These are phyloP conservation scores for Leptinotarsa haldemani DNA, from an alignment of 2,888 invertebrate species.

Conservation along the genomic window DNA sequence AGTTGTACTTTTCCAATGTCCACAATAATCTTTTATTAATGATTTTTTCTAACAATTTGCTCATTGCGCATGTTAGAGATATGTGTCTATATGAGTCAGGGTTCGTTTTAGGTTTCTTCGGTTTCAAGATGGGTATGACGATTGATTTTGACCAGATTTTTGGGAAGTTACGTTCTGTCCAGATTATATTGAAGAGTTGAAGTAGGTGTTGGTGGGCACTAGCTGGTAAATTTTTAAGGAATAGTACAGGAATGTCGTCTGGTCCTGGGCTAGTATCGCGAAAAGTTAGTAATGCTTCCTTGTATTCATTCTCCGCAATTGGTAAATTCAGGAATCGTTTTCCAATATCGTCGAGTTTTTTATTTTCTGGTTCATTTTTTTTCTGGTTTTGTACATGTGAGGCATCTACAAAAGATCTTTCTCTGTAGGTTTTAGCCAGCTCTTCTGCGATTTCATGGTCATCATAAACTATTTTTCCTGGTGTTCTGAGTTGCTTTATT, in stretches of 20 bases:
- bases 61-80: constrained; percentile 31
- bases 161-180: constrained; percentile 26
- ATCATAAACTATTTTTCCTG: background rate
- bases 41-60: constrained; percentile 38
- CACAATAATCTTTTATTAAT: constrained; percentile 40
- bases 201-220: constrained; percentile 16
- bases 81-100: constrained; percentile 38
- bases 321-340: constrained; percentile 19
- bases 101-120: constrained; percentile 16
- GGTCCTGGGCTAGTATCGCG: constrained; percentile 18
- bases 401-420: background rate
- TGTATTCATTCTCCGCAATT: constrained; percentile 16
- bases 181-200: constrained; percentile 24
- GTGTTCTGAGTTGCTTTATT: background rate
- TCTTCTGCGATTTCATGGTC: constrained; percentile 18
- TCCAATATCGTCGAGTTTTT: background rate
- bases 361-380: background rate
- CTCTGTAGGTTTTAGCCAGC: constrained; percentile 7
- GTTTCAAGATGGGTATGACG: constrained; percentile 33
- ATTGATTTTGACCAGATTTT: constrained; percentile 26
- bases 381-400: background rate
- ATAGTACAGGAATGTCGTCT: constrained; percentile 4
- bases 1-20: constrained; percentile 33
- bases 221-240: constrained; percentile 19
- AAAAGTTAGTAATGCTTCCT: constrained; percentile 8